Base-by-base conservation (phyloP, 1,140 invertebrate species). In the Elysia chlorotica region DNA sequence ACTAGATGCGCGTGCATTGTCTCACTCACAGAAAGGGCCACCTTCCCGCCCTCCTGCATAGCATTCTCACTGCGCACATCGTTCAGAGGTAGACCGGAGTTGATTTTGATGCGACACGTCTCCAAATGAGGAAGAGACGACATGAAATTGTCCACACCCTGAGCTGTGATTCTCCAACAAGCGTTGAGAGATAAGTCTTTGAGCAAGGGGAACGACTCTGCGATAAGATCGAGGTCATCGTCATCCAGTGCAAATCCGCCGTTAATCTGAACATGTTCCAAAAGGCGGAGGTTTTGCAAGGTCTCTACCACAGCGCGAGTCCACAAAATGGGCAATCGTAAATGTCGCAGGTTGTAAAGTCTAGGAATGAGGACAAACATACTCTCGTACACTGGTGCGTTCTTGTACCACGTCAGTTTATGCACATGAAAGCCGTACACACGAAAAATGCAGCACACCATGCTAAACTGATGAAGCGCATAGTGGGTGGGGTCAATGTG, bases 301-400 rank as follows among this genome's bases (percentile, higher is more conserved):
- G 65, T 79, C 31, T 83, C 77, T 14, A 83, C 71, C 17, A 85
- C 79, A 14, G 65, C 72, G 21, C 73, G 65, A 0, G 82, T 85
- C 83, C 83, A 85, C 17, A 85, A 69, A 54, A 85, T 80, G 21
- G 83, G 83, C 33, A 85, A 66, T 25, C 81, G 75, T 4, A 85
- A 74, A 57, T 73, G 75, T n/a, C 76, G 76, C 38, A 85, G 71
- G 36, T 81, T 82, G 31, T 48, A 57, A 23, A 85, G 70, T 4
- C 74, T 65, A 19, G 81, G 79, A 67, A 85, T 79, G 28, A 79
- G 71, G 1, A 79, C 74, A 73, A 85, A 85, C 2, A 83, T 74
- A 54, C 77, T 78, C 66, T 83, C 79, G 66, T 82, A 85, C 1
- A 85, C 83, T 6, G 78, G 79, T 0, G 83, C 79, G 67, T 80